Percentiles rank a stretch among this genome's conserved stretches.
Conservation (phyloP, 2,888 invertebrate species). For the Malthinus flaveolus region DNA sequence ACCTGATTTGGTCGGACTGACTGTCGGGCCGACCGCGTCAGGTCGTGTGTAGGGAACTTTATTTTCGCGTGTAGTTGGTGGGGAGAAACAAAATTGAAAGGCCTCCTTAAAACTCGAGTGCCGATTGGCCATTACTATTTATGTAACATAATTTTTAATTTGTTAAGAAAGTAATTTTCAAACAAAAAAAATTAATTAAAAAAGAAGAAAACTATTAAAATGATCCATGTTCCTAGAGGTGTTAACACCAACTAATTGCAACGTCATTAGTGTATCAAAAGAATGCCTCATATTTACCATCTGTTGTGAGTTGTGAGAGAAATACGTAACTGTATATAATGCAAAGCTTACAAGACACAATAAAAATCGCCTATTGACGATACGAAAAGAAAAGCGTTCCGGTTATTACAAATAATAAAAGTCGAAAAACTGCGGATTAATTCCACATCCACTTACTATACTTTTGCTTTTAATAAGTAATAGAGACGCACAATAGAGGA, state of each 20-base stretch:
- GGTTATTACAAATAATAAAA: slow-evolving; percentile 12
- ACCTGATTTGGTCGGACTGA: no score
- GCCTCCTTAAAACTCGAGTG: no score
- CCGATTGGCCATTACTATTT: no score
- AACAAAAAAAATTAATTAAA: no score
- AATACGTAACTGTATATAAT: slow-evolving; percentile 14
- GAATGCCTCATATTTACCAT: slow-evolving; percentile 16
- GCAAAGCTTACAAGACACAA: slow-evolving; percentile 11
- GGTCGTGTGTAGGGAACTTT: no score
- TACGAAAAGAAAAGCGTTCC: slow-evolving; percentile 13
- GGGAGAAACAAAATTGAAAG: no score
- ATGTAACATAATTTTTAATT: no score
- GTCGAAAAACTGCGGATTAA: neutral
- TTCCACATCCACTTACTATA: neutral
- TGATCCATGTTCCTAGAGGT: slow-evolving; percentile 3
- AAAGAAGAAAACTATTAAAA: neutral
- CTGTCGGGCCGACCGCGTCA: no score
- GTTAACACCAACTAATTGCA: slow-evolving; percentile 14
- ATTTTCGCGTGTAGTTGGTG: no score
- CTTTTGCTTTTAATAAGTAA: no score
- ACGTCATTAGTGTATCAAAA: slow-evolving; percentile 14
- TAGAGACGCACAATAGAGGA: no score
- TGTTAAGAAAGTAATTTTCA: no score
- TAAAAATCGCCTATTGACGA: slow-evolving; percentile 11
- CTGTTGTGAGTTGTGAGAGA: slow-evolving; percentile 17